phyloP scores from a whole-genome alignment of 2,113 vertebrate species.

The Eclectus roratus region DNA sequence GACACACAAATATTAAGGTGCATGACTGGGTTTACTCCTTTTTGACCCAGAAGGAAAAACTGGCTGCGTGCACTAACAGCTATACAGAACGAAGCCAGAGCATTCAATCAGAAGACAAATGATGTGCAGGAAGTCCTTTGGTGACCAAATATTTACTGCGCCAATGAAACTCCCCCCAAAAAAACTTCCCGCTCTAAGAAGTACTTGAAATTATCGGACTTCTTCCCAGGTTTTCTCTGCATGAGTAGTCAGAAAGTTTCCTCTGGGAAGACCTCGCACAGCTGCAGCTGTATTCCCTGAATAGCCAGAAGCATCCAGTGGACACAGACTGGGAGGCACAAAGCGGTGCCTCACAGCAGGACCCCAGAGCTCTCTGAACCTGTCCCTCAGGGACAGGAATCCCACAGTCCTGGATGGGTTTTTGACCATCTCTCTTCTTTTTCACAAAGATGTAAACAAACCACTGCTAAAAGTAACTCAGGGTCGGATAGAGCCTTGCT shows the following conservation, averaged over 20 bases:
- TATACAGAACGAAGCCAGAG: neutral
- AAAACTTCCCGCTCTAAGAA: neutral
- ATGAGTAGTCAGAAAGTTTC: neutral
- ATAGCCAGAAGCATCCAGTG: neutral
- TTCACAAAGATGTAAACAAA: neutral
- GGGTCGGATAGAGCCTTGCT: neutral
- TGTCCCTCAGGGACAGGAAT: neutral
- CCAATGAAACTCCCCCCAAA: neutral
- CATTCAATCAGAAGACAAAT: neutral
- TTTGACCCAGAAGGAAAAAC: neutral
- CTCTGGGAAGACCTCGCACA: neutral
- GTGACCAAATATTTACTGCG: neutral
- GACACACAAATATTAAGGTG: neutral
- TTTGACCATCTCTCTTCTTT: rapidly evolving
- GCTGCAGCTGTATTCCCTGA: neutral
- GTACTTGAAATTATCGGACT: neutral
- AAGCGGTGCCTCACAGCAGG: neutral
- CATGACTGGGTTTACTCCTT: neutral
- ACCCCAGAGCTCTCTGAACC: neutral
- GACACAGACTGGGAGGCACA: neutral
- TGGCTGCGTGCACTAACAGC: neutral
- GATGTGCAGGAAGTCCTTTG: neutral
- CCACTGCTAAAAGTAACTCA: neutral
- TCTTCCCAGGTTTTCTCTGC: neutral
- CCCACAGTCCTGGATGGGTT: neutral